Base-by-base conservation (phyloP, 2,888 invertebrate genomes). In the Eupithecia dodoneata region DNA sequence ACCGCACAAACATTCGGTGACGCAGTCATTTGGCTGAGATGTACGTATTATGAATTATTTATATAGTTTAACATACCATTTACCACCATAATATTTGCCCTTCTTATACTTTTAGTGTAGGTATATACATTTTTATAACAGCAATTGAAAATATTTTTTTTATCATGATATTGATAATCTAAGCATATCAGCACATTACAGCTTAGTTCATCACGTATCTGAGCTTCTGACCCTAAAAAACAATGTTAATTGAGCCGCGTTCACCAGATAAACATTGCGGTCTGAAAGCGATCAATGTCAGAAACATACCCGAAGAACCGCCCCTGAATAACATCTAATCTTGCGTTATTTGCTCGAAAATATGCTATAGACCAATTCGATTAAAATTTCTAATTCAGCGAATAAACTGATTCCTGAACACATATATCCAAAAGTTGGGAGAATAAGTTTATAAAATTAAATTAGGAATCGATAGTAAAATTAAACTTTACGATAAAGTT, bases 241-340 rank as follows among this genome's bases (percentile, higher is more conserved):
- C 18, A 59, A 18, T 42, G 5, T 42, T 88, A 90, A 88, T 90
- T 89, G 47, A 52, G 41, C 86, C 85, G 85, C 83, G 87, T 87
- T 89, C 87, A 82, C 81, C 87, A 85, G 90, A 90, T 90, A 92
- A 92, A 92, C 90, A 91, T 89, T 88, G 90, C 84, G 90, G 91
- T 86, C 81, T 84, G 79, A 83, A 86, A 85, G 85, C 83, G 88
- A 89, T 90, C 89, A 87, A 90, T 88, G 87, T 87, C 87, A 87
- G 87, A 87, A 90, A 90, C 87, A 89, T 84, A 87, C 84, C 45
- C 85, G 83, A 89, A 85, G 86, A 86, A 88, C 85, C 82, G 81
- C 81, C 83, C 81, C 84, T 81, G 83, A 88, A 87, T 85, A 85
- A 85, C 86, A 82, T 86, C 87, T 88, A 88, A 89, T 88, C 88